Percentiles rank a stretch among this genome's conserved stretches.
These are phyloP conservation scores for Hemibagrus guttatus DNA, from an alignment of 2,797 vertebrate species.

Conservation along the genomic window DNA sequence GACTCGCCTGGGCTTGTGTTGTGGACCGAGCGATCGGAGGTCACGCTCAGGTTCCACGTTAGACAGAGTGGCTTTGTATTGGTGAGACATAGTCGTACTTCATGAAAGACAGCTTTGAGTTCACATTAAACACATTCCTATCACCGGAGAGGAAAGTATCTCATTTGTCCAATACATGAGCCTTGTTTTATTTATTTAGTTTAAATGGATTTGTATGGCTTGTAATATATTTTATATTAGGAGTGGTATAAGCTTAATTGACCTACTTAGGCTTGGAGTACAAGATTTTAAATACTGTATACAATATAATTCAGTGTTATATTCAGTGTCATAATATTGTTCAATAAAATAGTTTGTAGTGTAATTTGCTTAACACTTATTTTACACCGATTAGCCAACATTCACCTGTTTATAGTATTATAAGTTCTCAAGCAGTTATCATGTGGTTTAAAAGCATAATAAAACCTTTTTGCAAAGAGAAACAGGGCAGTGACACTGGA, in stretches of 20 bases:
- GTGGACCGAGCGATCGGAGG: background rate
- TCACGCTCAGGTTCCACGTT: conserved; percentile 6
- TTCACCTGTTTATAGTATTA: too few relatives aligned
- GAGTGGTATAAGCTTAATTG: background rate
- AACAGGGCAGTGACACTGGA: too few relatives aligned
- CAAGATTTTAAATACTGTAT: background rate
- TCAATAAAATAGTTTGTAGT: background rate
- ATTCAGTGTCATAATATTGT: background rate
- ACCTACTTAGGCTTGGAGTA: background rate
- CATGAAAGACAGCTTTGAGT: background rate
- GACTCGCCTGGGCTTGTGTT: conserved; percentile 14
- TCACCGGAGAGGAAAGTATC: background rate
- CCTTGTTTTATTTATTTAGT: background rate
- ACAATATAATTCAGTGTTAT: background rate
- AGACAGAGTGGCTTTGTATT: conserved; percentile 13
- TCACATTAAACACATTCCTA: background rate
- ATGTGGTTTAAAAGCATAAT: too few relatives aligned
- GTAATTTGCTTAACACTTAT: background rate
- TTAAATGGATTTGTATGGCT: background rate
- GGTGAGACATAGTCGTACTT: background rate
- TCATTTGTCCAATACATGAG: background rate
- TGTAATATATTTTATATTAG: background rate
- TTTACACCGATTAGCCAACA: too few relatives aligned
- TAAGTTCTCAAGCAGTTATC: too few relatives aligned
- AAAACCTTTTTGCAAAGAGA: too few relatives aligned